phyloP scores from a whole-genome alignment of 2,797 vertebrate species.

The Hypotaenidia philippensis region DNA sequence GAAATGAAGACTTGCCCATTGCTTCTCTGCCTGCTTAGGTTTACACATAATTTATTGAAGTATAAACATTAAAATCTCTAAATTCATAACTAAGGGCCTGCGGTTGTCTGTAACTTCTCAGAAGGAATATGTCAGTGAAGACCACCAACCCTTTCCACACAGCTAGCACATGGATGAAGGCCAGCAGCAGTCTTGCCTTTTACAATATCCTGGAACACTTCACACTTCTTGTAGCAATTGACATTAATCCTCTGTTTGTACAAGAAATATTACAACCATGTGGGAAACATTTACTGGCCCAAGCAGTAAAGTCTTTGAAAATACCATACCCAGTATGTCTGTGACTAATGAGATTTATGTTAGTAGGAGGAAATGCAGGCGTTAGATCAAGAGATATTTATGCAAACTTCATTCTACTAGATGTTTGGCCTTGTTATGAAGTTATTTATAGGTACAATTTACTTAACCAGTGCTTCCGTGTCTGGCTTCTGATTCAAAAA shows the following conservation, averaged over 20 bases:
- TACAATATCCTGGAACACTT: not conserved
- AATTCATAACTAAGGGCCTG: not conserved
- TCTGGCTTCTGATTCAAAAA: slow-evolving; percentile 52
- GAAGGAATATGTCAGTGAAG: not conserved
- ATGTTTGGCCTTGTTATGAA: slow-evolving; percentile 36
- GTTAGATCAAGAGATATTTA: slow-evolving; percentile 22
- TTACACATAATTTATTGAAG: not conserved
- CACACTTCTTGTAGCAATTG: not conserved
- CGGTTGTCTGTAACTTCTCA: not conserved
- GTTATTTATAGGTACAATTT: slow-evolving; percentile 60
- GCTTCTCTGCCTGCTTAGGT: not conserved
- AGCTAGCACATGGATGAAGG: not conserved
- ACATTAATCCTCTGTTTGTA: slow-evolving; percentile 9
- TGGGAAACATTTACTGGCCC: not conserved
- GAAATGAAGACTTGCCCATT: not conserved
- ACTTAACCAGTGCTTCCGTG: slow-evolving; percentile 39
- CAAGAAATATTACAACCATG: slow-evolving; percentile 11
- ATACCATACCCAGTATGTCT: not conserved
- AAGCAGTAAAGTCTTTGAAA: slow-evolving; percentile 11
- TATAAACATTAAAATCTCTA: not conserved
- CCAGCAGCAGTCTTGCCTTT: not conserved
- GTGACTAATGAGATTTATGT: slow-evolving; percentile 14
- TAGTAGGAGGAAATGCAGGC: not conserved
- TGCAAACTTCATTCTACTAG: slow-evolving; percentile 25
- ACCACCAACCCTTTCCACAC: not conserved